Base-by-base conservation (phyloP, 2,888 invertebrate genomes). In the Hylaea fasciaria region DNA sequence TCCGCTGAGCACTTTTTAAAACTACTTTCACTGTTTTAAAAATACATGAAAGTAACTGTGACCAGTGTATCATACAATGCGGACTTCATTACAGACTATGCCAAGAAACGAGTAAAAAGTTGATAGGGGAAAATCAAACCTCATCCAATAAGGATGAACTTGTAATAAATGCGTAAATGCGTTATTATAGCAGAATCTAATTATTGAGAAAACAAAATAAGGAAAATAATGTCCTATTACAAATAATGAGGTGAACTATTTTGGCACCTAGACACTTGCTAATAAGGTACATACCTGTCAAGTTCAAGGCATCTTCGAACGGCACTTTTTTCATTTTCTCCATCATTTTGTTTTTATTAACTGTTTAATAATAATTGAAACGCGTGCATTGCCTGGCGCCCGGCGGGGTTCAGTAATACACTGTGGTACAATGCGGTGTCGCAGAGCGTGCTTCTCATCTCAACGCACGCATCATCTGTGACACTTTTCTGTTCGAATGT, bases 251-350 rank as follows among this genome's bases (percentile, higher is more conserved):
- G 7, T 32, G 3, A 32, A 32, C 32, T 32, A 10, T 32, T 32
- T 7, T 32, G 10, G 9, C 32, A 32, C n/a, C 37, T n/a, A 22
- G 5, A 22, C 37, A 37, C 12, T 37, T 37, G 8, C 14, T 13
- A 45, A 45, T 13, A 45, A 45, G 16, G 12, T 4, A 35, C 72
- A 62, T 47, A 84, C 86, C 85, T 60, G 85, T 82, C 76, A 80
- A 75, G 37, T 69, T 71, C 14, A 86, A 63, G 0, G 86, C 85
- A 39, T 83, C 79, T 51, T 86, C 86, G 57, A 78, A 86, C 3
- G 74, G 64, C 14, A 83, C 77, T 63, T 75, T 79, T 2, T 70
- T 73, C 11, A 64, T 47, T 59, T 78, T 82, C 16, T 43, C 66
- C 44, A 67, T 58, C 80, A 80, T 82, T 66, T 66, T 72, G 16